Percentiles rank a stretch among this genome's conserved stretches.
These are phyloP conservation scores for Pristionchus mayeri DNA, from an alignment of 2,888 invertebrate species.

Conservation along the genomic window DNA sequence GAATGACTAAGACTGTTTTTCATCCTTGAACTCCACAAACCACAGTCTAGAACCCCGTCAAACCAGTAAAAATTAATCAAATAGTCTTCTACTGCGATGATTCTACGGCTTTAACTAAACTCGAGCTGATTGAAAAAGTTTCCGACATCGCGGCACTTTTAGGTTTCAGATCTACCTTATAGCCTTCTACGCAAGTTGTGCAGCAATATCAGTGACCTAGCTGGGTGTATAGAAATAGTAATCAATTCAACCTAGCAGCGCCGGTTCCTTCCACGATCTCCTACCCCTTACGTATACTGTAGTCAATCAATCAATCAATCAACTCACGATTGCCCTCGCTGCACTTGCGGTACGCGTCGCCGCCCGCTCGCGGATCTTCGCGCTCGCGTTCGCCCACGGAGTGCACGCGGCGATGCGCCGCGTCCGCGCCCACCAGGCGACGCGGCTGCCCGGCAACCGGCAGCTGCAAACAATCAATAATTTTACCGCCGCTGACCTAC, in stretches of 20 bases:
- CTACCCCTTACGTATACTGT: slow-evolving; percentile 1
- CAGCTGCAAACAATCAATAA: not conserved
- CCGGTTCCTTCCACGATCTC: not conserved
- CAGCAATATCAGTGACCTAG: too few relatives aligned
- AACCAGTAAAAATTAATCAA: too few relatives aligned
- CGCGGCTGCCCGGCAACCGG: not conserved
- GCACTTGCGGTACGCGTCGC: not conserved
- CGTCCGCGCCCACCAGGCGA: slow-evolving; percentile 11
- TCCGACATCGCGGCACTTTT: too few relatives aligned
- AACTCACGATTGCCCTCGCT: slow-evolving; percentile 37
- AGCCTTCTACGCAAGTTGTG: too few relatives aligned
- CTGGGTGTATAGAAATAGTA: too few relatives aligned
- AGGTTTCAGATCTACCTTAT: too few relatives aligned
- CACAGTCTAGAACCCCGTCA: too few relatives aligned
- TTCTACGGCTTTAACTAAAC: not conserved
- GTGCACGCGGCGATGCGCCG: not conserved
- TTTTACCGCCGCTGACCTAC: not conserved
- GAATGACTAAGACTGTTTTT: not conserved
- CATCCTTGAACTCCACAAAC: too few relatives aligned
- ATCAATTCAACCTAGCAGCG: too few relatives aligned
- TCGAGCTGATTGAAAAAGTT: not conserved
- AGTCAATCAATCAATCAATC: not conserved
- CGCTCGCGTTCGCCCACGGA: not conserved
- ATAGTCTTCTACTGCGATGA: not conserved
- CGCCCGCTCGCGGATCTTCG: not conserved